phyloP scores from a whole-genome alignment of 1,140 invertebrate species.

The Argopecten irradians region DNA sequence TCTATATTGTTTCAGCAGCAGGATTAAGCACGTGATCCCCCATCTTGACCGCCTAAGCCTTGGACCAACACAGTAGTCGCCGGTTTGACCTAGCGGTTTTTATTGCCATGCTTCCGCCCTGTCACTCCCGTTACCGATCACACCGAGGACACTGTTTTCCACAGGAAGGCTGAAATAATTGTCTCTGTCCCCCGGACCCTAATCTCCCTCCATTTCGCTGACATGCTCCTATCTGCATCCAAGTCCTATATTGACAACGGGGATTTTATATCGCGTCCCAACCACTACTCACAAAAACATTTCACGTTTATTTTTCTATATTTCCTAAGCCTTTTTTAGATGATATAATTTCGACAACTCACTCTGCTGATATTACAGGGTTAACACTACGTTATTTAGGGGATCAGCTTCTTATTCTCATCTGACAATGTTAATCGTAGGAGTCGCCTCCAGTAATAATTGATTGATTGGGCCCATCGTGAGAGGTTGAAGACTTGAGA shows the following conservation, averaged over 20 bases:
- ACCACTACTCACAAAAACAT: background rate
- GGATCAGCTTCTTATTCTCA: background rate
- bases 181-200: background rate
- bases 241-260: background rate
- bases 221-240: background rate
- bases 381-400: background rate
- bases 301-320: conserved; percentile 23
- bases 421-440: conserved; percentile 5
- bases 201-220: conserved; percentile 13
- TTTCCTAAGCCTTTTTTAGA: conserved; percentile 17
- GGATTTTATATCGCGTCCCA: background rate
- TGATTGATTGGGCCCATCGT: background rate
- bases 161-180: background rate
- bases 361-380: background rate
- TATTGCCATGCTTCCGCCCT: background rate
- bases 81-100: background rate
- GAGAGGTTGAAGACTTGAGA: background rate
- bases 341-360: conserved; percentile 18
- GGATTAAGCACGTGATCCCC: background rate
- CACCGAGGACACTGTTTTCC: background rate
- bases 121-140: background rate
- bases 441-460: conserved; percentile 5
- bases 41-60: conserved; percentile 6
- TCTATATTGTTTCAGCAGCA: background rate
- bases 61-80: background rate